Percentiles rank a stretch among this genome's conserved stretches.
Evolutionary conservation across 2,888 invertebrate genomes (phyloP).

Genomic region (Rhagophthalmus giganteus): DNA sequence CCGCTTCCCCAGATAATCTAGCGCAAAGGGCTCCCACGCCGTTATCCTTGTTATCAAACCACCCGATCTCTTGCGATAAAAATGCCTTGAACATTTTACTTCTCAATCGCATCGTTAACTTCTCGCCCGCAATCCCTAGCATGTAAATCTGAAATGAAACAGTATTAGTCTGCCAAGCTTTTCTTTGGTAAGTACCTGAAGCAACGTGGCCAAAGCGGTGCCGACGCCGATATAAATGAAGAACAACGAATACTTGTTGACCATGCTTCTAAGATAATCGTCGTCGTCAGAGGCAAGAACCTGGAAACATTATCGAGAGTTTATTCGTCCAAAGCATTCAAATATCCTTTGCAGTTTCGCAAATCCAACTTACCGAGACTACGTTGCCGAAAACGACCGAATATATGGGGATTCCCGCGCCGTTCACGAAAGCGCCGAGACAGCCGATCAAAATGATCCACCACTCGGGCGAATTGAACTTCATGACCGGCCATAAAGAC

Average conservation of each 20-base stretch:
- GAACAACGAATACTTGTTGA: slow-evolving; percentile 58
- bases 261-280: slow-evolving; percentile 61
- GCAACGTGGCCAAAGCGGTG: slow-evolving; percentile 59
- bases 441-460: slow-evolving; percentile 64
- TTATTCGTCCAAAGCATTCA: too few species aligned
- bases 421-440: slow-evolving; percentile 65
- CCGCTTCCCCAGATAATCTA: slow-evolving; percentile 74
- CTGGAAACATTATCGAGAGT: slow-evolving; percentile 40
- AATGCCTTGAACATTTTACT: slow-evolving; percentile 67
- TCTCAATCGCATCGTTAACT: slow-evolving; percentile 74
- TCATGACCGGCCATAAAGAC: slow-evolving; percentile 49
- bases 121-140: slow-evolving; percentile 79
- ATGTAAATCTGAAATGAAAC: slow-evolving; percentile 51
- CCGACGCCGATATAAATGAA: slow-evolving; percentile 69
- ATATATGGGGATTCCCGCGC: slow-evolving; percentile 74
- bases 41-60: slow-evolving; percentile 73
- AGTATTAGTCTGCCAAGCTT: neutral
- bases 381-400: slow-evolving; percentile 74
- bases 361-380: slow-evolving; percentile 59
- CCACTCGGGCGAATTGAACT: slow-evolving; percentile 71
- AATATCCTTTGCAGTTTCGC: too few species aligned
- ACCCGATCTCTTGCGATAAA: slow-evolving; percentile 73
- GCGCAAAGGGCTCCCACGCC: slow-evolving; percentile 76
- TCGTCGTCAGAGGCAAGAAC: slow-evolving; percentile 58
- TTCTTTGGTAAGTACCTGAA: neutral